Base-by-base conservation (phyloP, 2,113 vertebrate species). In the Sclerurus mexicanus region DNA sequence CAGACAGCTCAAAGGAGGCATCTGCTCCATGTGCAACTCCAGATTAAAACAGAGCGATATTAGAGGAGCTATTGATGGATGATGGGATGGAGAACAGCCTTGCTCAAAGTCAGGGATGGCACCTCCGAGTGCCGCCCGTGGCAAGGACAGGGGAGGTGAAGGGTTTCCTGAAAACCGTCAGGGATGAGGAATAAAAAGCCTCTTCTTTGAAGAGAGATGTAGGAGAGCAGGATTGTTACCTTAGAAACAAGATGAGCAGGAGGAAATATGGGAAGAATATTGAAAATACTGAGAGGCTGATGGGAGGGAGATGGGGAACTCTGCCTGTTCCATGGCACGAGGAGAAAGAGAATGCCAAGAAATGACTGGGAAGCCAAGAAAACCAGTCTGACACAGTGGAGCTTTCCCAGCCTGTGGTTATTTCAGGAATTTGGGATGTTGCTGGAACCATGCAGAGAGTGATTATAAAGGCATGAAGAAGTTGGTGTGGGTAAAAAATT, bases 11-110 rank as follows among this genome's bases (percentile, higher is more conserved):
- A 14, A 4, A 5, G 10, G 63, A 42, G 40, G 44, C 33, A 23
- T 31, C 31, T 40, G 56, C 55, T 76, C 78, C 5, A 5, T 1
- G 18, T 11, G 33, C 35, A 44, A 12, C 27, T 22, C 21, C 10
- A 10, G 31, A 4, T 12, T n/a, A 6, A 31, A 18, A 15, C 2
- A 13, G 62, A 8, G 35, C 0, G 5, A 1, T 14, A 2, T 7
- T 17, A 10, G 58, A 9, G n/a, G 64, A 8, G 28, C 25, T 3
- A 8, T 2, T 31, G 31, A 4, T 27, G 39, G 83, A 6, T 52
- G 33, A 4, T 21, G 4, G 12, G 2, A 9, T 2, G 22, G 56
- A 24, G 14, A 67, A 16, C 40, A 27, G 24, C 49, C 27, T 8
- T 23, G 28, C 35, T 22, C 17, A 8, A 4, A 18, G 7, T 8